Evolutionary conservation across 1,140 invertebrate genomes (phyloP), one percentile per base, ranked within the genome.

Genomic region (Heliconius hewitsoni): DNA sequence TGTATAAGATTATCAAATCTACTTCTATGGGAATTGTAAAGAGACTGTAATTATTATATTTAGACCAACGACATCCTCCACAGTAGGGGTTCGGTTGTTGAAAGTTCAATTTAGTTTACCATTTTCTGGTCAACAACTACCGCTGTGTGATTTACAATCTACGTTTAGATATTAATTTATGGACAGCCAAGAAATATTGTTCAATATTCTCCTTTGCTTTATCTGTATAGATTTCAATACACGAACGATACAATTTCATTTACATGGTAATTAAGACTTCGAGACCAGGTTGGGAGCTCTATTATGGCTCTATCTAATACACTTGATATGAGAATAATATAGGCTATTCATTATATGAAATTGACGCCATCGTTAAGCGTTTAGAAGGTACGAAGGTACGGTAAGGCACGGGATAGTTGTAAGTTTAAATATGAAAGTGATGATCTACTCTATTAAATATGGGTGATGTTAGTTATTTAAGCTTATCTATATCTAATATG

Each of bases 181-280:
- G n/a, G 55, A 60, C 52, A 55, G 18, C n/a, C n/a, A 23, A 60
- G 55, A 60, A 60, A 60, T 60, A 57, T n/a, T 19, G 55, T 57
- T 23, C 55, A 23, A 57, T 57, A 60, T 19, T 60, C 55, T 27
- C 55, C 19, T 60, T 27, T 60, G 55, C 50, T 19, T 2, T 19
- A 19, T 52, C 55, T 60, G 0, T 60, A 60, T 60, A 60, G 55
- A 60, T 60, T 60, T 60, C 55, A 60, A 60, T 60, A 60, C 55
- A 60, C 55, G 55, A 60, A 27, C 55, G 55, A 60, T 60, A 60
- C 55, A 60, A 60, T 60, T 60, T 60, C 55, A 60, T 60, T 60
- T 60, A 60, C 23, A 60, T 60, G 55, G 55, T 60, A 60, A 60
- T 60, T 60, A 60, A 60, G n/a, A 60, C 55, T 60, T 60, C 55